Percentiles rank a stretch among this genome's conserved stretches.
Conservation (phyloP, 2,888 invertebrate genomes). For the Copidosoma aretas region DNA sequence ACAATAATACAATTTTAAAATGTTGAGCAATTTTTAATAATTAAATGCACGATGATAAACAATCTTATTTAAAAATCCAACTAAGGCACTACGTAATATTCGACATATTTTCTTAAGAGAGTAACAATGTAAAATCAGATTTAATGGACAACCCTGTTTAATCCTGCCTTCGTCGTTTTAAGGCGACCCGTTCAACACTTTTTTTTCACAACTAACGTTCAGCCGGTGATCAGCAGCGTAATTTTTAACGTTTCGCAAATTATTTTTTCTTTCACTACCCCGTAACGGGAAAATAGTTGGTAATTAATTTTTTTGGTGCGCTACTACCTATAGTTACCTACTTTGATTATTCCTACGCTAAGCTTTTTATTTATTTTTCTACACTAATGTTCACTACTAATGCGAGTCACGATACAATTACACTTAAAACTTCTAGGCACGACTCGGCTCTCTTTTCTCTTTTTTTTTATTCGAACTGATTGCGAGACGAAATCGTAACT, state of each 20-base stretch:
- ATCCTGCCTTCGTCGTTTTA: neutral
- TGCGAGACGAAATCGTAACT: constrained; percentile 11
- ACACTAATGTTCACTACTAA: constrained; percentile 8
- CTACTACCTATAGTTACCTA: neutral
- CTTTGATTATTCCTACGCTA: constrained; percentile 1
- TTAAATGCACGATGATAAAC: neutral
- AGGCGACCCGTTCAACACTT: neutral
- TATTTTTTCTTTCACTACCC: neutral
- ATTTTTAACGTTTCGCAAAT: neutral
- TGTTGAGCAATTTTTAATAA: neutral
- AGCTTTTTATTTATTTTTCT: neutral
- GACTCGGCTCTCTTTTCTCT: constrained; percentile 16
- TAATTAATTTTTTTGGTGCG: constrained; percentile 8
- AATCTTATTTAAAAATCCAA: neutral
- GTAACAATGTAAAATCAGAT: neutral
- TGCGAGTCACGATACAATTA: neutral
- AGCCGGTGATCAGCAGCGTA: neutral
- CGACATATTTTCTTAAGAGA: neutral
- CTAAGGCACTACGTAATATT: constrained; percentile 9
- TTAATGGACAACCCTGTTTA: constrained; percentile 13
- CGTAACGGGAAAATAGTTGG: too few species aligned
- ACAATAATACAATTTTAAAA: neutral
- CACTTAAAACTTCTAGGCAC: constrained; percentile 22
- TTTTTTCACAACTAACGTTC: neutral
- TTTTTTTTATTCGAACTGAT: constrained; percentile 3